Evolutionary conservation across 2,888 invertebrate genomes (phyloP), one percentile per base, ranked within the genome.

Genomic region (Drosophila nr. perissopoda): DNA sequence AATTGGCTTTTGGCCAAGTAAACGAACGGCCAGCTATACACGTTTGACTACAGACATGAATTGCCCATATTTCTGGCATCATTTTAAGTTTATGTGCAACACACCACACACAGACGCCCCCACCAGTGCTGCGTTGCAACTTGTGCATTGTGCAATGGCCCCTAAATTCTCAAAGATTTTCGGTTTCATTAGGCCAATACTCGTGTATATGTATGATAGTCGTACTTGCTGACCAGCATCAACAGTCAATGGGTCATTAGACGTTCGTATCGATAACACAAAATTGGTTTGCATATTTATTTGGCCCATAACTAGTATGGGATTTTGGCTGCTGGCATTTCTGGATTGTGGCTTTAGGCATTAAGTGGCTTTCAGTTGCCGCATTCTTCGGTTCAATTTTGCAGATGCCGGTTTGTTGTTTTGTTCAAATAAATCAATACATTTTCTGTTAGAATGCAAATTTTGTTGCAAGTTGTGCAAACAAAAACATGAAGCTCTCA

Each of bases 1-100:
- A 89, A 89, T 89, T 85, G 86, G 88, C 88, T 86, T 87, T 84
- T 82, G 85, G 89, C 86, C 86, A 89, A 87, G 76, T 73, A 69
- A 86, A 86, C 81, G 78, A 74, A 63, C 67, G 64, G 64, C 60
- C 56, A 70, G 78, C 63, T 51, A 48, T 64, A 61, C 75, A 74
- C 59, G 65, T 79, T 62, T 67, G 61, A 63, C 66, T 61, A 45
- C 76, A 64, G 61, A 65, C 67, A 72, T 65, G 68, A 73, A 77
- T 71, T 77, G 78, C 63, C 81, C 69, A 80, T 79, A 79, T 80
- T 77, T 77, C 73, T 73, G 78, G 82, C 81, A 79, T 79, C 73
- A 80, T 80, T 80, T 80, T 68, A 45, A 80, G 80, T 78, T 76
- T 80, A 80, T 76, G 76, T 51, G 34, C 62, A 51, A 21, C 76